These are phyloP conservation scores for Allobates femoralis DNA, from an alignment of 2,797 vertebrate species.

Conservation along the genomic window DNA sequence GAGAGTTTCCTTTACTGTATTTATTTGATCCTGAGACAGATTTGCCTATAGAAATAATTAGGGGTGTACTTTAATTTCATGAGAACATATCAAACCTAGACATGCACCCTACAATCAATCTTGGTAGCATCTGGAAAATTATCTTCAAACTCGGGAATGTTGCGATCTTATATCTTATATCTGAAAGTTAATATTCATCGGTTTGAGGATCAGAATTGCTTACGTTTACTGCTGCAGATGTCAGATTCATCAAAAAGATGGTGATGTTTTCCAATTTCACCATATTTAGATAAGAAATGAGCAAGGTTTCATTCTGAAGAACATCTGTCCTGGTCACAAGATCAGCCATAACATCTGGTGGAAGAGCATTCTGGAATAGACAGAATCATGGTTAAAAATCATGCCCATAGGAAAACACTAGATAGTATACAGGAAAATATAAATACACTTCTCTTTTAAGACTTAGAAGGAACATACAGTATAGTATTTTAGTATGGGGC, in stretches of 20 bases:
- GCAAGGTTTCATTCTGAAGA: background rate
- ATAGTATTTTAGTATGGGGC: too few species aligned
- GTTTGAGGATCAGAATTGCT: background rate
- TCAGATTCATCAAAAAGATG: background rate
- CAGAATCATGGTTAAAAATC: too few species aligned
- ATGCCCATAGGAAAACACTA: too few species aligned
- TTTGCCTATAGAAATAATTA: background rate
- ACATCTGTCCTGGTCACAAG: constrained; percentile 11
- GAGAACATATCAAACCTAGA: background rate
- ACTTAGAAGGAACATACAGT: too few species aligned
- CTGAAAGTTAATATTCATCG: background rate
- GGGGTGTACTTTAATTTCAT: background rate
- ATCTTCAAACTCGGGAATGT: background rate
- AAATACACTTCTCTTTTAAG: too few species aligned
- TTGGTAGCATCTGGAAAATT: background rate
- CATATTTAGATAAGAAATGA: background rate
- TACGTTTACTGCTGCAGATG: constrained; percentile 20
- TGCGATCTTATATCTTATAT: too few species aligned
- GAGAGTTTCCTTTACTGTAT: background rate
- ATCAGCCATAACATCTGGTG: background rate
- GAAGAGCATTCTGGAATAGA: background rate
- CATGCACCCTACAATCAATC: background rate
- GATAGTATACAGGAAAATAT: too few species aligned
- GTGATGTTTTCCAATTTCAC: constrained; percentile 7
- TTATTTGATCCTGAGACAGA: background rate